phyloP scores from a whole-genome alignment of 92 coral and sea anemone species.

The Zoanthus gigantus region DNA sequence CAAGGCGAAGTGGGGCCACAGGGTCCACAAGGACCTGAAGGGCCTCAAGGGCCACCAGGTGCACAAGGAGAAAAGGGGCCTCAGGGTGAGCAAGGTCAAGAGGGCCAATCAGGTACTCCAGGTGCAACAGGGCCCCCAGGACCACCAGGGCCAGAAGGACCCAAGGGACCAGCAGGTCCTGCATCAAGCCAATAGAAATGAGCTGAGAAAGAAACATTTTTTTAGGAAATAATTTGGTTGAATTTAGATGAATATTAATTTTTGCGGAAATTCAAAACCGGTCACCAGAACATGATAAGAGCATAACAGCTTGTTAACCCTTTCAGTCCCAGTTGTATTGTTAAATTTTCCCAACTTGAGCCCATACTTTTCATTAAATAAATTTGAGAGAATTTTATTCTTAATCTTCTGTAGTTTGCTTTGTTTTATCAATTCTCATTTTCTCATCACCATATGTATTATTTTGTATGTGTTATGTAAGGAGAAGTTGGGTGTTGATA shows the following conservation, averaged over 20 bases:
- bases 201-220: not conserved
- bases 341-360: no score
- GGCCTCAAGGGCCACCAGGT: conserved; percentile 73
- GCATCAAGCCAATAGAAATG: conserved; percentile 26
- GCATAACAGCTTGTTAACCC: not conserved
- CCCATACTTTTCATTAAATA: no score
- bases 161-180: conserved; percentile 9
- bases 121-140: conserved; percentile 68
- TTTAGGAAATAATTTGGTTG: not conserved
- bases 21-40: conserved; percentile 71
- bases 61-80: conserved; percentile 69
- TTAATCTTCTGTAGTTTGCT: no score
- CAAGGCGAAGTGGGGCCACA: conserved; percentile 62
- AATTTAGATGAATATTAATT: not conserved
- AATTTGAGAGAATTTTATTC: no score
- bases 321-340: no score
- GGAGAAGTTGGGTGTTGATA: no score
- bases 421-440: no score
- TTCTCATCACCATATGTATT: no score
- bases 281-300: not conserved
- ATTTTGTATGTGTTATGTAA: no score
- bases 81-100: conserved; percentile 73
- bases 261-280: not conserved
- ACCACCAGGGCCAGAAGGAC: conserved; percentile 36
- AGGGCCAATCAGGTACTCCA: conserved; percentile 56